Evolutionary conservation across 2,888 invertebrate species (phyloP), one percentile per base, ranked within the genome.

Genomic region (Bellardia pandia): DNA sequence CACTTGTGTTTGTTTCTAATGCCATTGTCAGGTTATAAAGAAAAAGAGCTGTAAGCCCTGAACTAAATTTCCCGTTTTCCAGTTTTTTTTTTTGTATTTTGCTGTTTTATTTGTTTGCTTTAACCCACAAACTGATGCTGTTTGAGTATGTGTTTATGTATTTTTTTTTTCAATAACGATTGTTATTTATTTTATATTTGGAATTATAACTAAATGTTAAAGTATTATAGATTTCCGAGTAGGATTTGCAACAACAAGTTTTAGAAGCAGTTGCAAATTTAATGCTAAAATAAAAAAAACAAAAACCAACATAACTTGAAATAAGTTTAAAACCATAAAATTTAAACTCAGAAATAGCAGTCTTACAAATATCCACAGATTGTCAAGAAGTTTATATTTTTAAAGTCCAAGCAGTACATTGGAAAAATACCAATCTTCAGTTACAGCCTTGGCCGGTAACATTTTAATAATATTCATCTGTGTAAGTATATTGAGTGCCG

Each of bases 21-120:
- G 80, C 72, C 80, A 86, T 86, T 86, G 80, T 86, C 86, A 77
- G 66, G 84, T 84, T 80, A 77, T 80, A 79, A 75, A 78, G 53
- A 77, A 75, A 78, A 56, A 76, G 3, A 51, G 30, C 66, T 79
- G 45, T 53, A 80, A 74, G 80, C 86, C 86, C 80, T 86, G 84
- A 86, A 86, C 84, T 80, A 69, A 69, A 77, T 84, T 83, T 58
- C 53, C 62, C 23, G 51, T 62, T 83, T 48, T 13, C 16, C 23
- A n/a, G 16, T 58, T 13, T 13, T n/a, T 13, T 11, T 75, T 23
- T 56, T 3, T 51, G n/a, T 72, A 2, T 16, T 33, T 62, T 40
- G 51, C 13, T 62, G 8, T 40, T 45, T 11, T 42, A 2, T 45
- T 9, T 58, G 40, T 8, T 45, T 11, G 45, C 11, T 66, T 37